These are phyloP conservation scores for Acleris cristana DNA, from an alignment of 2,888 invertebrate species.

Conservation along the genomic window DNA sequence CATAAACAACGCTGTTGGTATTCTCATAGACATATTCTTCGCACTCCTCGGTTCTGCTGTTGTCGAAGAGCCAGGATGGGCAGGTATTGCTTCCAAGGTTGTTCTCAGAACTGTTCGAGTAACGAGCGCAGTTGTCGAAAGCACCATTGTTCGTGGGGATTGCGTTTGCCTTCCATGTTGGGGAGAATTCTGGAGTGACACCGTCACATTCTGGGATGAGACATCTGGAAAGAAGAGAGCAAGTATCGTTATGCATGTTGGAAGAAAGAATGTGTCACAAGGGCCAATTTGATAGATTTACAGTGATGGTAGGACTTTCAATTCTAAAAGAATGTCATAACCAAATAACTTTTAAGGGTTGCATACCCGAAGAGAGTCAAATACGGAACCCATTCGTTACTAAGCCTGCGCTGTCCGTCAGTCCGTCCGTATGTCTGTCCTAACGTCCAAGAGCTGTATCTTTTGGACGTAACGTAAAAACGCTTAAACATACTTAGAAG, in stretches of 20 bases:
- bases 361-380: too few relatives aligned
- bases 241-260: not conserved
- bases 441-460: too few relatives aligned
- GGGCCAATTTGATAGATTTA: too few relatives aligned
- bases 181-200: constrained; percentile 55
- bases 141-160: constrained; percentile 55
- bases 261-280: not conserved
- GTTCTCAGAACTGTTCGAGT: constrained; percentile 46
- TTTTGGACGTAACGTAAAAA: too few relatives aligned
- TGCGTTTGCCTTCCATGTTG: constrained; percentile 65
- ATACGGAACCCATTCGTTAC: too few relatives aligned
- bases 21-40: constrained; percentile 66
- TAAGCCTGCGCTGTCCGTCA: too few relatives aligned
- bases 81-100: constrained; percentile 50
- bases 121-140: constrained; percentile 66
- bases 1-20: constrained; percentile 68
- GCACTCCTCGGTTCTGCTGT: constrained; percentile 51
- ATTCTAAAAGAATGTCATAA: too few relatives aligned
- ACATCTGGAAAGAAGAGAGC: constrained; percentile 53
- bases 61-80: constrained; percentile 63
- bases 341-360: too few relatives aligned
- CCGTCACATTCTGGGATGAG: constrained; percentile 66
- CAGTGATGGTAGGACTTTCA: too few relatives aligned
- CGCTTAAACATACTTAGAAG: too few relatives aligned
- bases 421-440: too few relatives aligned